Evolutionary conservation across 1,140 invertebrate genomes (phyloP), one percentile per base, ranked within the genome.

Genomic region (Gonatopus flavifemur): DNA sequence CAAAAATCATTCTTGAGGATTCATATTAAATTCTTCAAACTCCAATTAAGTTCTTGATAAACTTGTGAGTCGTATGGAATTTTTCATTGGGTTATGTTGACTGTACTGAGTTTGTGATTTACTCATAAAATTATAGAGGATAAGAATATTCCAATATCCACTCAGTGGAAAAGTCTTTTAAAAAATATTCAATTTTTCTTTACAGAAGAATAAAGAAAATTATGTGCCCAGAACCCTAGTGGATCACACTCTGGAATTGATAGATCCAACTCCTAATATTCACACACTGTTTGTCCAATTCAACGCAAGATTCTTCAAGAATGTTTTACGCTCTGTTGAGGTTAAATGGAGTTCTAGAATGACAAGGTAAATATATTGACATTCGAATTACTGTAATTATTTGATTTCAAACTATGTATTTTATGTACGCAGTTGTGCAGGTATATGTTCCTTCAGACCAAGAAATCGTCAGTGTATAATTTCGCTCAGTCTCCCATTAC

Each of bases 291-390:
- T 98, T 77, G 54, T 86, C 1, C 83, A 90, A 43, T 99, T 96
- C 66, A 88, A 98, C 78, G 68, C 83, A 21, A 80, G 84, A 51
- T 99, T 93, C 66, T 99, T 99, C 66, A 87, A 86, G 81, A 83
- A 85, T 20, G 81, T 80, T 44, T 79, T 98, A 24, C 72, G 81
- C 1, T 78, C 85, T 43, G 91, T 95, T 15, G 85, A 88, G 67
- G 87, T 99, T 0, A 87, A 89, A 65, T 99, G 97, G 96, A 98
- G 95, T 69, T 89, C 89, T 56, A 79, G 88, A 62, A 98, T 99
- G 96, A 98, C 92, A 45, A 80, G 85, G 70, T 97, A 87, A 78
- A n/a, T n/a, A n/a, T n/a, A 84, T 83, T 24, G 45, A 40, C 25
- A 48, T 36, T 45, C 53, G 49, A n/a, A n/a, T 35, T 43, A 36